Conservation (phyloP, 2,888 invertebrate genomes). For the Pasiphila rectangulata region DNA sequence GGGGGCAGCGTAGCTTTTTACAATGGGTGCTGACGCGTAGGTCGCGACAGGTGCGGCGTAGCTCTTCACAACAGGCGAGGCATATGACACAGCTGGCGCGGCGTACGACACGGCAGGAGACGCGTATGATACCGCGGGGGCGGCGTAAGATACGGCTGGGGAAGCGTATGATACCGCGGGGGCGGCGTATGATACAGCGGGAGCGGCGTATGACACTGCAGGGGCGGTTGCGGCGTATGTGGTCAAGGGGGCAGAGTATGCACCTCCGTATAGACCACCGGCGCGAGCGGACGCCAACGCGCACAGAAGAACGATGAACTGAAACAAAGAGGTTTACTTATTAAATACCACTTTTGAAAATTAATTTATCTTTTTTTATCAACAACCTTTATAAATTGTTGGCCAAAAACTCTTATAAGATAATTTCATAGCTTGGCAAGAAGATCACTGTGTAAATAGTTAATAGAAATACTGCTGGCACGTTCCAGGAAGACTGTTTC, state of each 20-base stretch:
- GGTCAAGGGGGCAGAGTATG: slow-evolving; percentile 43
- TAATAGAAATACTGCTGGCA: too few relatives aligned
- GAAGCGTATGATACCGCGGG: slow-evolving; percentile 33
- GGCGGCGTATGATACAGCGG: slow-evolving; percentile 22
- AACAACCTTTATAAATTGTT: too few relatives aligned
- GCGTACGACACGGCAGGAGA: slow-evolving; percentile 50
- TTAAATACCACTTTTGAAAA: slow-evolving; percentile 16
- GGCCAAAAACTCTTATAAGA: too few relatives aligned
- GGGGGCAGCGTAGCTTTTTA: slow-evolving; percentile 45
- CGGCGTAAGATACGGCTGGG: slow-evolving; percentile 43
- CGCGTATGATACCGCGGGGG: slow-evolving; percentile 50
- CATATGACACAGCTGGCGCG: slow-evolving; percentile 31
- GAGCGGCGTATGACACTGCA: slow-evolving; percentile 26
- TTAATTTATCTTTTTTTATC: too few relatives aligned
- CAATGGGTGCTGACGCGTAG: slow-evolving; percentile 38
- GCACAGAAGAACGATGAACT: slow-evolving; percentile 79
- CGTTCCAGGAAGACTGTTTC: too few relatives aligned
- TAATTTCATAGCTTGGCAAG: too few relatives aligned
- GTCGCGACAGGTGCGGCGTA: slow-evolving; percentile 43
- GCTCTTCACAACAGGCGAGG: slow-evolving; percentile 24
- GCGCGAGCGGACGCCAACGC: slow-evolving; percentile 80
- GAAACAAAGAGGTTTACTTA: slow-evolving; percentile 35
- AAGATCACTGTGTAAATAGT: too few relatives aligned
- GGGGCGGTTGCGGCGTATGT: slow-evolving; percentile 47
- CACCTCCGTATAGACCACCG: slow-evolving; percentile 64